Percentiles rank a stretch among this genome's conserved stretches.
These are phyloP conservation scores for Oryzias melastigma DNA, from an alignment of 2,113 vertebrate species.

Conservation along the genomic window DNA sequence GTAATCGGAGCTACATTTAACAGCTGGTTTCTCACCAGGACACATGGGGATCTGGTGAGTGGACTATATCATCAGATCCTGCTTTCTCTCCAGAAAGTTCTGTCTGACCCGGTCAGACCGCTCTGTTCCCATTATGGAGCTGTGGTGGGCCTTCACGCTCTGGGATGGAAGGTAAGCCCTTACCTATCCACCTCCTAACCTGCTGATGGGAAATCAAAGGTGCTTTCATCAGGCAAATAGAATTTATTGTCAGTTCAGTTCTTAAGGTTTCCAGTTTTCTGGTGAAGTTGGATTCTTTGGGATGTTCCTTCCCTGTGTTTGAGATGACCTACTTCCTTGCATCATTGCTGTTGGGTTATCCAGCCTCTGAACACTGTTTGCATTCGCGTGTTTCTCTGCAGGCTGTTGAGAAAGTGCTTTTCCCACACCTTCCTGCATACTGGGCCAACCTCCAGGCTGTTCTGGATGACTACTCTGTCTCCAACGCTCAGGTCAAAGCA, in stretches of 20 bases:
- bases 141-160: conserved; percentile 88
- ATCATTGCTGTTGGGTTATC: neutral
- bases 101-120: conserved; percentile 88
- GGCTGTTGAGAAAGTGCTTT: conserved; percentile 90
- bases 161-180: conserved; percentile 87
- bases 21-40: conserved; percentile 69
- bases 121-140: conserved; percentile 94
- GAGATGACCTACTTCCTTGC: neutral
- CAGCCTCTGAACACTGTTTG: too few species aligned
- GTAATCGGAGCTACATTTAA: too few species aligned
- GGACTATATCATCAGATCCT: conserved; percentile 91
- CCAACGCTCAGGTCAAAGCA: conserved; percentile 92
- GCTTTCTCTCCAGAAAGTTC: conserved; percentile 89
- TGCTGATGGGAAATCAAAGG: neutral
- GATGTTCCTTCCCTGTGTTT: neutral
- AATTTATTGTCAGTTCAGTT: too few species aligned
- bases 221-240: too few species aligned
- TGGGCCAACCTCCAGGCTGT: conserved; percentile 92
- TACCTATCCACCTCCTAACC: neutral
- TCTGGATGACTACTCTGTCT: conserved; percentile 89
- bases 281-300: too few species aligned
- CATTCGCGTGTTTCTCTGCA: conserved; percentile 39
- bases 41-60: conserved; percentile 86
- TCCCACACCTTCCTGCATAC: conserved; percentile 89
- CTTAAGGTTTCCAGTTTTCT: too few species aligned